Evolutionary conservation across 2,113 vertebrate species (phyloP).

Genomic region (Prolemur simus): DNA sequence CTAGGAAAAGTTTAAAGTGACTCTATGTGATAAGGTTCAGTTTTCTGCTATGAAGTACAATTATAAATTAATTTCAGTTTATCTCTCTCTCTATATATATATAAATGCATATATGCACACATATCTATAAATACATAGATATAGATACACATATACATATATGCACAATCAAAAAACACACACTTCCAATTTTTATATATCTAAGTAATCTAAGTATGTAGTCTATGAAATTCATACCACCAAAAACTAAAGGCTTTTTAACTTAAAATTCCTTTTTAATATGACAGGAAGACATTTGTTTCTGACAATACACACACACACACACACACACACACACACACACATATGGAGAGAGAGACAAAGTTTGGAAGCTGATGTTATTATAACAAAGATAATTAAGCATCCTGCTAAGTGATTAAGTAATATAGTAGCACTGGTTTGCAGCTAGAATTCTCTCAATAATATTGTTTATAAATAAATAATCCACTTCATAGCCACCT

Average conservation of each 20-base stretch:
- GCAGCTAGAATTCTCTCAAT: background rate
- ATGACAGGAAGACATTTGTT: background rate
- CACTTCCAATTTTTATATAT: background rate
- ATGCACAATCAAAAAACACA: background rate
- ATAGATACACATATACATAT: background rate
- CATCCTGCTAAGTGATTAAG: background rate
- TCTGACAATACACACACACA: background rate
- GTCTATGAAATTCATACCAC: background rate
- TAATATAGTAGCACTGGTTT: background rate
- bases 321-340: background rate
- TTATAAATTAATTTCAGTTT: background rate
- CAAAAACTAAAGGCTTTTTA: background rate
- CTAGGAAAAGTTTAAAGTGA: background rate
- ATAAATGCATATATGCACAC: background rate
- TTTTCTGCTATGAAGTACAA: background rate
- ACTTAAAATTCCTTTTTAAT: background rate
- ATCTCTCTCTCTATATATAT: background rate
- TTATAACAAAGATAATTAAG: background rate
- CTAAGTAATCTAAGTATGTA: background rate
- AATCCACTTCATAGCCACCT: background rate
- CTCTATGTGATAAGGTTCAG: background rate
- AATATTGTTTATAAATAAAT: constrained; percentile 12
- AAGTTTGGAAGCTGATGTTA: background rate
- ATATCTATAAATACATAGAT: no score
- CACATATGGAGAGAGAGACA: no score